Base-by-base conservation (phyloP, 2,113 vertebrate genomes). In the Ranitomeya imitator region DNA sequence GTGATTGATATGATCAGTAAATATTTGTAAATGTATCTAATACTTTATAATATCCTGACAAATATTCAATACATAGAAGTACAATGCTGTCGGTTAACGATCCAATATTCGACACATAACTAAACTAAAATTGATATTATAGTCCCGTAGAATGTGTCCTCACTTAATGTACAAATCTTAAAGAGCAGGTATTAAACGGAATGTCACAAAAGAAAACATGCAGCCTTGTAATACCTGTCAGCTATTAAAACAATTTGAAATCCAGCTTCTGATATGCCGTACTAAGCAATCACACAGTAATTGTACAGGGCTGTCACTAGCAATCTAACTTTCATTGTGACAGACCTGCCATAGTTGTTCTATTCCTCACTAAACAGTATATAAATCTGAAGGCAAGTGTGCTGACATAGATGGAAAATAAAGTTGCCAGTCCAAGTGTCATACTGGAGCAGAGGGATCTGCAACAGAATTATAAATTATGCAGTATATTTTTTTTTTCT, bases 261-360 rank as follows among this genome's bases (percentile, higher is more conserved):
- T 57, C 12, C n/a, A 23, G 77, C 77, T 79, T 79, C 21, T 79
- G 54, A 79, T 23, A 55, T 55, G 54, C 51, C 26, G 51, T 79
- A 23, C 77, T n/a, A 55, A 54, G 45, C 77, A 55, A 79, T 79
- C 51, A 55, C 14, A 13, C 54, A 21, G 6, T 55, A 79, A 79
- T n/a, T 23, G 77, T 54, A 79, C 51, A 79, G n/a, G 11, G 9
- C 21, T 79, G 77, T 79, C 77, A 79, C 52, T 12, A 52, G 77
- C 77, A 79, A 79, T 79, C 21, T 55, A 79, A 57, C 8, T 54
- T 18, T 52, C 52, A 78, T n/a, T 78, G 76, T 78, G 76, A 78
- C 76, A 78, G 69, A 73, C 69, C 69, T 37, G 69, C 69, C 69
- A 73, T 3, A 73, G 16, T 37, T 37, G 23, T 31, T 73, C 31